Percentiles rank a stretch among this genome's conserved stretches.
These are phyloP conservation scores for Pelodiscus sinensis DNA, from an alignment of 2,113 vertebrate species.

Conservation along the genomic window DNA sequence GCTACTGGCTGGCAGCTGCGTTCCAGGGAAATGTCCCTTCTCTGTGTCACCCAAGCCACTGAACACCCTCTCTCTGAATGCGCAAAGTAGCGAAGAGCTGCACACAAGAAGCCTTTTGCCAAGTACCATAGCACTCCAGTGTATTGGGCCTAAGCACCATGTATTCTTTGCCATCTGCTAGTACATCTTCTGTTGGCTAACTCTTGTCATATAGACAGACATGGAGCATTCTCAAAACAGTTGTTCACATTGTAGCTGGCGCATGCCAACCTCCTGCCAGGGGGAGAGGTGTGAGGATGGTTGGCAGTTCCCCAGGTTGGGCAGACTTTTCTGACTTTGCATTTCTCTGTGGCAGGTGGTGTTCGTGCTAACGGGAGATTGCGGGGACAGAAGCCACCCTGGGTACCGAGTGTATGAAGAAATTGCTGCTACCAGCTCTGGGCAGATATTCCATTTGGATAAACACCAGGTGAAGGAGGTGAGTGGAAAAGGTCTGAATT, in stretches of 20 bases:
- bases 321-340: accelerated
- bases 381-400: constrained; percentile 91
- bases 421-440: constrained; percentile 91
- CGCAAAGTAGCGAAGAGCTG: background rate
- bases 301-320: background rate
- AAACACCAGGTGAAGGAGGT: constrained; percentile 96
- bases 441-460: constrained; percentile 95
- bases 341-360: constrained; percentile 80
- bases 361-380: constrained; percentile 95
- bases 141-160: accelerated
- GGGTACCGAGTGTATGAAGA: constrained; percentile 93
- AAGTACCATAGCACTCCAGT: accelerated
- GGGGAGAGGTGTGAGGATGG: accelerated
- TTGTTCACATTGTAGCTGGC: background rate
- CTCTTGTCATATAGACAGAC: accelerated
- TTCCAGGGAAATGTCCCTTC: background rate
- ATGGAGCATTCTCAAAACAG: background rate
- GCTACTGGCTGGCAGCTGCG: background rate
- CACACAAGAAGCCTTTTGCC: accelerated
- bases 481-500: constrained; percentile 18
- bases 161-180: background rate
- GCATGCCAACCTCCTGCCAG: background rate
- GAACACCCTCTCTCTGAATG: background rate
- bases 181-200: accelerated
- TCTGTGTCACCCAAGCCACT: background rate